Evolutionary conservation across 2,888 invertebrate genomes (phyloP).

Genomic region (Ectropis crepuscularia): DNA sequence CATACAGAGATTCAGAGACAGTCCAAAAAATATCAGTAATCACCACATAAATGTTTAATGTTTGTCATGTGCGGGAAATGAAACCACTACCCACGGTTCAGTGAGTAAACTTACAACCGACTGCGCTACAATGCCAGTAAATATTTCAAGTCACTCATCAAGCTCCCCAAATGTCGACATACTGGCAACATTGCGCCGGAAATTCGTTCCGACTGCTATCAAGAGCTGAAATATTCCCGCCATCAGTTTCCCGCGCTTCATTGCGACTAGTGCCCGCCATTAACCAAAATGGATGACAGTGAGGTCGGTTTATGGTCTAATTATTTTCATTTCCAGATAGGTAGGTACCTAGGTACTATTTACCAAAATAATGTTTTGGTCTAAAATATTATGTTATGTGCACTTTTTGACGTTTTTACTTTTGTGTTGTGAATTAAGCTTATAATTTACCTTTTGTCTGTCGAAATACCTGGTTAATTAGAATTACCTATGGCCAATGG

Average conservation of each 20-base stretch:
- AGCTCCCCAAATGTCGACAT: constrained; percentile 8
- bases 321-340: background rate
- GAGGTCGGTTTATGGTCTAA: constrained; percentile 32
- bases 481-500: too few relatives aligned
- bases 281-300: constrained; percentile 36
- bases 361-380: background rate
- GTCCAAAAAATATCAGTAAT: too few relatives aligned
- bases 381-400: background rate
- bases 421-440: background rate
- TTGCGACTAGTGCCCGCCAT: constrained; percentile 36
- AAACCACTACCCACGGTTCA: too few relatives aligned
- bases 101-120: too few relatives aligned
- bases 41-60: too few relatives aligned
- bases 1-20: too few relatives aligned
- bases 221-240: constrained; percentile 47
- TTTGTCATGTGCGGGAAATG: too few relatives aligned
- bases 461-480: too few relatives aligned
- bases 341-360: background rate
- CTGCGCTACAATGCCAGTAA: too few relatives aligned
- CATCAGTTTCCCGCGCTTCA: constrained; percentile 54
- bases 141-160: constrained; percentile 1
- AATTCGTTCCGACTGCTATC: constrained; percentile 21
- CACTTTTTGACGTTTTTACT: too few relatives aligned
- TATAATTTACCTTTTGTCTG: background rate
- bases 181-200: constrained; percentile 25